phyloP scores from a whole-genome alignment of 35 echinoderm and acorn worm species.

The Apostichopus japonicus region DNA sequence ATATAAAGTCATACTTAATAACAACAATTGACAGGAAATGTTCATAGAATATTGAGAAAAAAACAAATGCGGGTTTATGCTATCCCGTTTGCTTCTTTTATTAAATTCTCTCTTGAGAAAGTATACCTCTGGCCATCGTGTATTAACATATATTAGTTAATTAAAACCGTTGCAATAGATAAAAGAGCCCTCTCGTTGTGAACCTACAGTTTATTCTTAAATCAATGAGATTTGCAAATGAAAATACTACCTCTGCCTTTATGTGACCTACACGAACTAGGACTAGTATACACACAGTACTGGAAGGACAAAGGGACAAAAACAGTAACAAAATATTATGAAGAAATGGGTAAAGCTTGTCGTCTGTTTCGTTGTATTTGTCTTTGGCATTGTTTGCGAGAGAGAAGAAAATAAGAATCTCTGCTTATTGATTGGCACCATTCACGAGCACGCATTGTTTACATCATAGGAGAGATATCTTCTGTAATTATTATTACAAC shows the following conservation, averaged over 20 bases:
- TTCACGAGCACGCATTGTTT: background rate
- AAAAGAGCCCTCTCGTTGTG: background rate
- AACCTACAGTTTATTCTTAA: background rate
- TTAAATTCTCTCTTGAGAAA: background rate
- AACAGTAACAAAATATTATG: background rate
- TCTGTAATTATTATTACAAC: background rate
- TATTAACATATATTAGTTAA: background rate
- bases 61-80: background rate
- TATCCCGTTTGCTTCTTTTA: background rate
- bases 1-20: background rate
- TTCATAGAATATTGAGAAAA: background rate
- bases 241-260: background rate
- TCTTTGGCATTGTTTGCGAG: background rate
- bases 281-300: background rate
- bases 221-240: background rate
- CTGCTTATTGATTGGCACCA: background rate
- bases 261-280: background rate
- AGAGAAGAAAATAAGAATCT: background rate
- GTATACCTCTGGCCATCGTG: too few relatives aligned
- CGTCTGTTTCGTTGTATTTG: background rate
- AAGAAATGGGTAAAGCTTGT: background rate
- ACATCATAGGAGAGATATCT: background rate
- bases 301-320: background rate
- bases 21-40: conserved; percentile 1
- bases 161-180: background rate